Evolutionary conservation across 2,797 vertebrate species (phyloP).

Genomic region (Cuculus canorus): DNA sequence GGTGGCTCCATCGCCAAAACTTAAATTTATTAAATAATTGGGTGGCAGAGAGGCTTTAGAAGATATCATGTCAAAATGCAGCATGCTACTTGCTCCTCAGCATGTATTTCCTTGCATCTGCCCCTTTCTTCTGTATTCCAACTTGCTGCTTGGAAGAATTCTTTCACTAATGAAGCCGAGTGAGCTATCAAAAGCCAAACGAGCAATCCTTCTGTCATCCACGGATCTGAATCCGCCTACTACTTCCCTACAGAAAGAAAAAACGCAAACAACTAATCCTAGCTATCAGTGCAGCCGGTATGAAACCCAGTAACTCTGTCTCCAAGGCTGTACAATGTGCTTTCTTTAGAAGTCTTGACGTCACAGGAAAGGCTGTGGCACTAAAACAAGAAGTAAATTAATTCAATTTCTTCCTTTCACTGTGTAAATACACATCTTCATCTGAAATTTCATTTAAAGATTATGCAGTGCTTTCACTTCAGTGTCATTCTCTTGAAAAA

Average conservation of each 20-base stretch:
- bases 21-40: background rate
- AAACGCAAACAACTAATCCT: conserved; percentile 37
- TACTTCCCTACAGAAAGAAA: conserved; percentile 63
- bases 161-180: conserved; percentile 68
- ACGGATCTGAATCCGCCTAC: conserved; percentile 66
- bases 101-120: fast-evolving
- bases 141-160: conserved; percentile 55
- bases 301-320: conserved; percentile 51
- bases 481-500: background rate
- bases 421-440: background rate
- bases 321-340: background rate
- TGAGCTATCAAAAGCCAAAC: conserved; percentile 77
- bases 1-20: conserved; percentile 75
- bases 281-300: conserved; percentile 72
- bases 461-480: background rate
- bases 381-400: background rate
- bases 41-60: background rate
- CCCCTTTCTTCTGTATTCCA: conserved; percentile 20
- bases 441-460: conserved; percentile 24
- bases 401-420: background rate
- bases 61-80: background rate
- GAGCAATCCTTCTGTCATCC: conserved; percentile 78
- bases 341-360: background rate
- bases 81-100: background rate
- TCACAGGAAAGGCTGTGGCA: background rate